Evolutionary conservation across 1,140 invertebrate genomes (phyloP).

Genomic region (Caenorhabditis briggsae): DNA sequence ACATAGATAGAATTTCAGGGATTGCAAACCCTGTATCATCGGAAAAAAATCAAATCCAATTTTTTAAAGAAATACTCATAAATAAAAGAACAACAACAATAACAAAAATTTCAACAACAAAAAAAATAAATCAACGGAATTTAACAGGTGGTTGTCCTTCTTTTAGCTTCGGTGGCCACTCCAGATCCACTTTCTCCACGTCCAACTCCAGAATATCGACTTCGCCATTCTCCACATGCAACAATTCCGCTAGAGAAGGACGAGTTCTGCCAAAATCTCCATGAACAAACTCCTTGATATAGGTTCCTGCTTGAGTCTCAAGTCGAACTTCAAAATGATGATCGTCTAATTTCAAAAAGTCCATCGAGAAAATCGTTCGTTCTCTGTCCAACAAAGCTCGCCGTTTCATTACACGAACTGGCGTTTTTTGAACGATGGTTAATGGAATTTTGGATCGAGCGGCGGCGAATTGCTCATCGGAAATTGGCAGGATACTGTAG

Average conservation of each 20-base stretch:
- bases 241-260: slow-evolving; percentile 79
- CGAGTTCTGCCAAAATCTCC: slow-evolving; percentile 80
- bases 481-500: slow-evolving; percentile 69
- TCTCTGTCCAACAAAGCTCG: slow-evolving; percentile 73
- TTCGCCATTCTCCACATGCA: slow-evolving; percentile 76
- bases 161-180: slow-evolving; percentile 73
- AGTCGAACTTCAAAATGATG: slow-evolving; percentile 70
- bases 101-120: background rate
- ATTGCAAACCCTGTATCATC: background rate
- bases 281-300: slow-evolving; percentile 80
- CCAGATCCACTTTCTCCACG: slow-evolving; percentile 79
- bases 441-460: slow-evolving; percentile 69
- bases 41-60: background rate
- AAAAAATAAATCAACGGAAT: background rate
- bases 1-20: background rate
- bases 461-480: slow-evolving; percentile 62
- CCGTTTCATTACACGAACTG: slow-evolving; percentile 75
- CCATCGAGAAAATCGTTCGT: slow-evolving; percentile 71
- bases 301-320: slow-evolving; percentile 76
- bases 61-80: background rate
- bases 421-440: slow-evolving; percentile 74
- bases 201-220: slow-evolving; percentile 81
- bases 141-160: background rate
- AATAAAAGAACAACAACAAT: background rate
- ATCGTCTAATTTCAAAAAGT: slow-evolving; percentile 67